Evolutionary conservation across 2,888 invertebrate genomes (phyloP).

Genomic region (Lycophotia porphyrea): DNA sequence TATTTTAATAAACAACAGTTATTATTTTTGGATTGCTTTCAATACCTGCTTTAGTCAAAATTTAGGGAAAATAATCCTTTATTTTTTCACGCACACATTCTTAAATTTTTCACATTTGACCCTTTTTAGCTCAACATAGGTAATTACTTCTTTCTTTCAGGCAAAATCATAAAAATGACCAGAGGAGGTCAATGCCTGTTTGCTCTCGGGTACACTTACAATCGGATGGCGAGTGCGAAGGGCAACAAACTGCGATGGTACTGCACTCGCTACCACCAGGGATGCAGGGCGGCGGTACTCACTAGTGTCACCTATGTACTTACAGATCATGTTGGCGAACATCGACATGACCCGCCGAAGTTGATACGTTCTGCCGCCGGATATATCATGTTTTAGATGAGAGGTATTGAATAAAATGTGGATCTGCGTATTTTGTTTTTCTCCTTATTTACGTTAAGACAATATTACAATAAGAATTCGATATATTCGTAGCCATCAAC

Average conservation of each 20-base stretch:
- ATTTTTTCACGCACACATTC: too few species aligned
- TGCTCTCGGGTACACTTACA: neutral
- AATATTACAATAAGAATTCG: too few species aligned
- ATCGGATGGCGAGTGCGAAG: neutral
- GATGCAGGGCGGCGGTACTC: neutral
- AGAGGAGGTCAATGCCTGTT: neutral
- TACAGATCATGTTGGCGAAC: neutral
- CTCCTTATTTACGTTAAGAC: too few species aligned
- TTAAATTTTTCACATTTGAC: too few species aligned
- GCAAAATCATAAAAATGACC: neutral
- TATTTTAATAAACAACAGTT: too few species aligned
- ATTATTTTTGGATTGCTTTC: too few species aligned
- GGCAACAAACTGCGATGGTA: slow-evolving; percentile 2
- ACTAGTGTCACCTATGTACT: neutral
- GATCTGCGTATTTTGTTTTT: too few species aligned
- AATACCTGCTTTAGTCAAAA: too few species aligned
- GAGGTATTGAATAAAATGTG: neutral
- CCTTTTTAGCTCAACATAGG: too few species aligned
- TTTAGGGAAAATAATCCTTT: too few species aligned
- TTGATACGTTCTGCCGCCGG: neutral
- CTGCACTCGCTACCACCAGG: neutral
- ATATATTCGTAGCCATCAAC: too few species aligned
- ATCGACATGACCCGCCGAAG: neutral
- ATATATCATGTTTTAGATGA: neutral
- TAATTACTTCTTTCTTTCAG: neutral